Evolutionary conservation across 2,888 invertebrate genomes (phyloP), one percentile per base, ranked within the genome.

Genomic region (Agrypnus murinus): DNA sequence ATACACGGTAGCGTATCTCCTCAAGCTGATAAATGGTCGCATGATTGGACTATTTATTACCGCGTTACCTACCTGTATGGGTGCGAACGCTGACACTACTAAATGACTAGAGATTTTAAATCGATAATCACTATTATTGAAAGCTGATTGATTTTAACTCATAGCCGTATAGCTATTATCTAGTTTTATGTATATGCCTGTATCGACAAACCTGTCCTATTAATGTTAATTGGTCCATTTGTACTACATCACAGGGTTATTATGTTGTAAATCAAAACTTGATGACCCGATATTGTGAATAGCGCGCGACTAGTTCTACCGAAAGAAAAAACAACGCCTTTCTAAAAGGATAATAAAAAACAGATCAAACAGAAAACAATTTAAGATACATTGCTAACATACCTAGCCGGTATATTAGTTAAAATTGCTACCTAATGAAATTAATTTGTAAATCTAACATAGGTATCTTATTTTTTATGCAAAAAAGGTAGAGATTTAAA

Each of bases 141-240:
- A 60, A 71, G 55, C 55, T 74, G 77, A 78, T 78, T 77, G 78
- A 78, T 78, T 78, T 75, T 73, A 63, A 76, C 66, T 60, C 57
- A 46, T 53, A 59, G 17, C 65, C 32, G 38, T 74, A 31, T 43
- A 71, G 40, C 65, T 60, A 68, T 65, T 60, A 67, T 68, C 58
- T 46, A 59, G 32, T 32, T 48, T 48, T 67, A 60, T 64, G 60
- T 58, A 69, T 60, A 65, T 62, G 53, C 66, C 58, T 64, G 68
- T 65, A 71, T 77, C 70, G 71, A 75, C 74, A 73, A 74, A 77
- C 76, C 74, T 59, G 77, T 79, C 71, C 78, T 73, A 78, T 78
- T 77, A 77, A 76, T 74, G 74, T 73, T 78, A 78, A 79, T 78
- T 75, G 77, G 73, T 66, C 75, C 75, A 79, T 78, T 79, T 78